Conservation (phyloP, 2,113 vertebrate genomes). For the Gasterosteus nipponicus region DNA sequence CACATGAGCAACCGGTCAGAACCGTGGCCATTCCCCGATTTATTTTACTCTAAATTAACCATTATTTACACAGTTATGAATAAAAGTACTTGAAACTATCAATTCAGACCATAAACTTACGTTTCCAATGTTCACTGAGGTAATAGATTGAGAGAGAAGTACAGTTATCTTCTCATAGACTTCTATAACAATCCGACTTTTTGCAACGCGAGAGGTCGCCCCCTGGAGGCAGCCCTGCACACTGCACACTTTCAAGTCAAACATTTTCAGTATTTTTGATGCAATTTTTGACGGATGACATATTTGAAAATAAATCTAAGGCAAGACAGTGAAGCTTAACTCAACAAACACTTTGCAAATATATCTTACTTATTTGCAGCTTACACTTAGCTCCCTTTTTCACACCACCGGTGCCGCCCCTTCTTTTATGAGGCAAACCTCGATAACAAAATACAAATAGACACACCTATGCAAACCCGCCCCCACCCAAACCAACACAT, state of each 20-base stretch:
- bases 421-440: conserved; percentile 7
- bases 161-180: not conserved
- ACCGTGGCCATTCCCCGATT: not conserved
- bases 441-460: conserved; percentile 20
- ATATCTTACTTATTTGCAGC: not conserved
- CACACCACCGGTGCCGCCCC: not conserved
- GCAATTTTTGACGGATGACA: not conserved
- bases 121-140: not conserved
- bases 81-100: no score
- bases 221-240: not conserved
- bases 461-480: conserved; percentile 1
- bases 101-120: not conserved
- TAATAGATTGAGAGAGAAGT: not conserved
- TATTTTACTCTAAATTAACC: not conserved
- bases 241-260: not conserved
- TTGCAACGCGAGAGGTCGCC: not conserved
- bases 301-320: not conserved
- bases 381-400: not conserved
- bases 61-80: not conserved
- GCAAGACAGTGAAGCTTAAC: not conserved
- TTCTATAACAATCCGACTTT: not conserved
- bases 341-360: not conserved
- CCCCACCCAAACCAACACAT: conserved; percentile 3
- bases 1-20: not conserved
- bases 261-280: not conserved